Evolutionary conservation across 2,888 invertebrate genomes (phyloP).

Genomic region (Chirona hameri): DNA sequence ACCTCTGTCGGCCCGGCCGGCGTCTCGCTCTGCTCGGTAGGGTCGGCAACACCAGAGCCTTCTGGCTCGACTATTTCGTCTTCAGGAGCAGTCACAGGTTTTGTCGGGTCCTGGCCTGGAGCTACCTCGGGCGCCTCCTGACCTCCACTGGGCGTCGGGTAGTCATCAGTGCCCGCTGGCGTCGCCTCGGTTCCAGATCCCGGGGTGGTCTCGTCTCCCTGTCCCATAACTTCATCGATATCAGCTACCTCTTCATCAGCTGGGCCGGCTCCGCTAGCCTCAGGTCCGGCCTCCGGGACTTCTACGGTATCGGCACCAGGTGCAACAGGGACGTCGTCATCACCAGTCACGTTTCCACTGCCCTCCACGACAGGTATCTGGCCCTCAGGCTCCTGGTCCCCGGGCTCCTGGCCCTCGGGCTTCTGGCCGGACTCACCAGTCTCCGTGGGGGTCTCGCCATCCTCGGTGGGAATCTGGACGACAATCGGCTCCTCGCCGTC

Average conservation of each 20-base stretch:
- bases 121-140: conserved; percentile 29
- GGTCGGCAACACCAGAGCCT: not conserved
- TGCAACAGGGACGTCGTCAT: not conserved
- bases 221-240: not conserved
- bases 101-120: conserved; percentile 28
- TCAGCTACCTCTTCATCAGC: not conserved
- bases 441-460: not conserved
- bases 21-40: too few species aligned
- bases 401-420: not conserved
- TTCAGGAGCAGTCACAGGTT: conserved; percentile 33
- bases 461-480: not conserved
- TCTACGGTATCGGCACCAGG: not conserved
- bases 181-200: not conserved
- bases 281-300: conserved; percentile 1
- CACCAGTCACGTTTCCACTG: not conserved
- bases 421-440: not conserved
- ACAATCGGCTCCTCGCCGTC: not conserved
- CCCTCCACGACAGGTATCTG: not conserved
- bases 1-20: too few species aligned
- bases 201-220: not conserved
- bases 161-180: not conserved
- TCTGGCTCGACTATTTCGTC: conserved; percentile 27
- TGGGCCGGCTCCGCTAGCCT: not conserved
- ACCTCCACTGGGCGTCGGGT: not conserved
- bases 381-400: not conserved